Evolutionary conservation across 1,140 invertebrate species (phyloP).

Genomic region (Dryas iulia): DNA sequence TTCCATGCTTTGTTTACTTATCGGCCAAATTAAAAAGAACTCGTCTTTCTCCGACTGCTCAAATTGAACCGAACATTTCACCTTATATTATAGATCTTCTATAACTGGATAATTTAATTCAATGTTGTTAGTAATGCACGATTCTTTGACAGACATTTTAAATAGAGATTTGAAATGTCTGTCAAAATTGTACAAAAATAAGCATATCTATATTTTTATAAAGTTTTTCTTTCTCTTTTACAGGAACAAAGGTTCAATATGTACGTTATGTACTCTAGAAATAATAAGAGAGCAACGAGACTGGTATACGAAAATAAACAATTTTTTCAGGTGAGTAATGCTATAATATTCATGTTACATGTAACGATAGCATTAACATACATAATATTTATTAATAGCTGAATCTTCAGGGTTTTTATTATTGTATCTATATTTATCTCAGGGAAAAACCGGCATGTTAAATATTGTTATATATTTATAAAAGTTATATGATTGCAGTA

Average conservation of each 20-base stretch:
- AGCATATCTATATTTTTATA: neutral
- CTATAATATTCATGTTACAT: neutral
- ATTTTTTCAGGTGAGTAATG: conserved; percentile 70
- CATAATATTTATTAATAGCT: neutral
- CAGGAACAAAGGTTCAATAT: conserved; percentile 76
- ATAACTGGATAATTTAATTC: neutral
- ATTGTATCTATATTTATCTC: neutral
- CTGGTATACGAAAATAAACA: conserved; percentile 70
- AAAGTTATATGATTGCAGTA: neutral
- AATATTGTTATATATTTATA: neutral
- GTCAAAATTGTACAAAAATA: neutral
- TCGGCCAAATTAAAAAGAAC: conserved; percentile 21
- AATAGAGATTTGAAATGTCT: neutral
- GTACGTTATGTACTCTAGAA: conserved; percentile 79
- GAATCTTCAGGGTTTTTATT: neutral
- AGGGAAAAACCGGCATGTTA: neutral
- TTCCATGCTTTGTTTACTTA: conserved; percentile 40
- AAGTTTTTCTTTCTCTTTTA: conserved; percentile 10
- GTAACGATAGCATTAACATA: neutral
- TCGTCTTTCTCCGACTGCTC: conserved; percentile 15
- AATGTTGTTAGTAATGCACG: conserved; percentile 53
- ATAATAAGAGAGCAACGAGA: conserved; percentile 77
- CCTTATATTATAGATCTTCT: conserved; percentile 1
- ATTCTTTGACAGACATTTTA: conserved; percentile 28
- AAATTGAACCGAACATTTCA: conserved; percentile 5